Conservation (phyloP, 2,113 vertebrate species). For the Pachycephala philippinensis region DNA sequence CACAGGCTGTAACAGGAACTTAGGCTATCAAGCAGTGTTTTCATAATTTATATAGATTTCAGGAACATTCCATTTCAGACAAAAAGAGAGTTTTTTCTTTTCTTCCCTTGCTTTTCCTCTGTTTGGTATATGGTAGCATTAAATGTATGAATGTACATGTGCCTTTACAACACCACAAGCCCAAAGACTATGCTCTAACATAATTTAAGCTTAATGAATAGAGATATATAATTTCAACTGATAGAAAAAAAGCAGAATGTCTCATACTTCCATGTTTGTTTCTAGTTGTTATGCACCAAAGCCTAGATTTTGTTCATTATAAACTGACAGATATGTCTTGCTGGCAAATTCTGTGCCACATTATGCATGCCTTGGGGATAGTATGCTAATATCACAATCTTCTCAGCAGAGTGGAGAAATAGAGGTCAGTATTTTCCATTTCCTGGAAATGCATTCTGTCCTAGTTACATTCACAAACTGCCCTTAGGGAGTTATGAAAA, state of each 20-base stretch:
- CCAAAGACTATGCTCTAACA: background rate
- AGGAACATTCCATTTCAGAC: background rate
- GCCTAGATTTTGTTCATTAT: background rate
- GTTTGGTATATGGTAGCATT: background rate
- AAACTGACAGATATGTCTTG: background rate
- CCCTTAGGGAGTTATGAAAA: slow-evolving; percentile 60
- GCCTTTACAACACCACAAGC: background rate
- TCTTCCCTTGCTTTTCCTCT: background rate
- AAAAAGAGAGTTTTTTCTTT: background rate
- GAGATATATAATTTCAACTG: background rate
- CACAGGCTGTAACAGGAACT: background rate
- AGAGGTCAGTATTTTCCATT: slow-evolving; percentile 61
- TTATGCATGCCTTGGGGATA: background rate
- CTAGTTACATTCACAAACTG: slow-evolving; percentile 29
- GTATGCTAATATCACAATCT: slow-evolving; percentile 3
- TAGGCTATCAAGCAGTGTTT: background rate
- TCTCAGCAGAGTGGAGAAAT: slow-evolving; percentile 14
- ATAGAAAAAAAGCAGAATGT: background rate
- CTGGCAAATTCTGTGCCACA: background rate
- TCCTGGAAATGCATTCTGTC: slow-evolving; percentile 58
- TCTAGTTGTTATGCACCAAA: background rate
- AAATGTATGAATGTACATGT: background rate
- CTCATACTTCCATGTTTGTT: background rate
- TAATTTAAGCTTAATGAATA: background rate
- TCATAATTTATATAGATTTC: background rate